phyloP scores from a whole-genome alignment of 2,113 vertebrate species.

The Notothenia rossii region DNA sequence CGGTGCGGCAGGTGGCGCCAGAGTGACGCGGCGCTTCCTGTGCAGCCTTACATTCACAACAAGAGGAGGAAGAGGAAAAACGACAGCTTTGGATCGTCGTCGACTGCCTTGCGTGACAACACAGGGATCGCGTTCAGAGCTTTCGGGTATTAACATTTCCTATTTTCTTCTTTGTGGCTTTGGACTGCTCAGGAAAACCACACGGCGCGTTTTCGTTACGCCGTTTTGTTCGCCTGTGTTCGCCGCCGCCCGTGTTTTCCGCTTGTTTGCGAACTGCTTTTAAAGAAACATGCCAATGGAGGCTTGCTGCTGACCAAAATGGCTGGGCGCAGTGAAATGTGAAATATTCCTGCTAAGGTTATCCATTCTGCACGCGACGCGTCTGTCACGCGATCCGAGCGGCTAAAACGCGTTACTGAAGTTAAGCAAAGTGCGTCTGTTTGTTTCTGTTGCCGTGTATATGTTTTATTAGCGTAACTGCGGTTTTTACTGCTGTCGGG shows the following conservation, averaged over 20 bases:
- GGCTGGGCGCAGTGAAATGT: slow-evolving; percentile 84
- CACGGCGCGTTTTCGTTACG: not conserved
- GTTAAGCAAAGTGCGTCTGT: slow-evolving; percentile 21
- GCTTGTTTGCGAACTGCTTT: slow-evolving; percentile 38
- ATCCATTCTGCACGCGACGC: slow-evolving; percentile 27
- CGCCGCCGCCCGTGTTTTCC: slow-evolving; percentile 7
- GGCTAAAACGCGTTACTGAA: not conserved
- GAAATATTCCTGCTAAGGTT: slow-evolving; percentile 74
- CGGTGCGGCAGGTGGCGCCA: slow-evolving; percentile 71
- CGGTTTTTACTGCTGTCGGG: slow-evolving; percentile 46
- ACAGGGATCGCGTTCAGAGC: slow-evolving; percentile 73
- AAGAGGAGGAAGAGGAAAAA: slow-evolving; percentile 83
- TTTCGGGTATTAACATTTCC: slow-evolving; percentile 69
- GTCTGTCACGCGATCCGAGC: slow-evolving; percentile 36
- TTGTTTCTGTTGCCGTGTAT: not conserved
- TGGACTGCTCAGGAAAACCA: not conserved
- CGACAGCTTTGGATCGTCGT: slow-evolving; percentile 81
- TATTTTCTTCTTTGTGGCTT: slow-evolving; percentile 2
- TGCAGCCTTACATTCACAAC: slow-evolving; percentile 69
- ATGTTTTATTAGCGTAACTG: slow-evolving; percentile 1
- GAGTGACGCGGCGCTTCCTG: slow-evolving; percentile 63
- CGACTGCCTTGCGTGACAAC: slow-evolving; percentile 83
- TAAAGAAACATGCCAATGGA: slow-evolving; percentile 80
- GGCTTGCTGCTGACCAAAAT: slow-evolving; percentile 81
- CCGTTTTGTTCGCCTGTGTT: no score